Base-by-base conservation (phyloP, 1,140 invertebrate species). In the Papilio helenus region DNA sequence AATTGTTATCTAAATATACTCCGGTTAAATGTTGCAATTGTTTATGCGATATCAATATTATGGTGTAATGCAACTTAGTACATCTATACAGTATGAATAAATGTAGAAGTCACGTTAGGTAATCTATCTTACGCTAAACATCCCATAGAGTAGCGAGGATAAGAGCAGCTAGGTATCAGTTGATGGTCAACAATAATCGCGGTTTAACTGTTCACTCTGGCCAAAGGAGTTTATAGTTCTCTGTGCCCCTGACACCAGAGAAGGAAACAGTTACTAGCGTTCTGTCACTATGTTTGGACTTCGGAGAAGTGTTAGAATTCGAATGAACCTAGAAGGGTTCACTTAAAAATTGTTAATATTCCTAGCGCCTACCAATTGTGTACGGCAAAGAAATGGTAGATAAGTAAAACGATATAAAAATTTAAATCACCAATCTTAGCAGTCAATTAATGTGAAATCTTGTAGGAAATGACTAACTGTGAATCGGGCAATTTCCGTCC, bases 391-490 rank as follows among this genome's bases (percentile, higher is more conserved):
- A 18, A 55, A 55, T n/a, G 51, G 18, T 55, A 20, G 7, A 18
- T 55, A 20, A 55, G 9, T 55, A 20, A 9, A 20, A 20, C 23
- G 61, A 68, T 68, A 29, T 7, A 74, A 51, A n/a, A 49, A 73
- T 49, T 10, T 20, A 49, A n/a, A 51, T 72, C 29, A 18, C 14
- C 9, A n/a, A 16, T 14, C 18, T 42, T 34, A 23, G 8, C 20
- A 74, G n/a, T 44, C n/a, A 74, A 74, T 49, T 29, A 74, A 18
- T 23, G 18, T 74, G 39, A 51, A 49, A 49, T 46, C n/a, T 74
- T 74, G 20, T 74, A 74, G 72, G 72, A 74, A 74, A 74, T 74
- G 44, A 74, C 44, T 72, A 26, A 46, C 72, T 74, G 39, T 74
- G 44, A 74, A 74, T 49, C 72, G 44, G 72, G n/a, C 42, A 74